Evolutionary conservation across 2,113 vertebrate species (phyloP), one percentile per base, ranked within the genome.

Genomic region (Acanthochromis polyacanthus): DNA sequence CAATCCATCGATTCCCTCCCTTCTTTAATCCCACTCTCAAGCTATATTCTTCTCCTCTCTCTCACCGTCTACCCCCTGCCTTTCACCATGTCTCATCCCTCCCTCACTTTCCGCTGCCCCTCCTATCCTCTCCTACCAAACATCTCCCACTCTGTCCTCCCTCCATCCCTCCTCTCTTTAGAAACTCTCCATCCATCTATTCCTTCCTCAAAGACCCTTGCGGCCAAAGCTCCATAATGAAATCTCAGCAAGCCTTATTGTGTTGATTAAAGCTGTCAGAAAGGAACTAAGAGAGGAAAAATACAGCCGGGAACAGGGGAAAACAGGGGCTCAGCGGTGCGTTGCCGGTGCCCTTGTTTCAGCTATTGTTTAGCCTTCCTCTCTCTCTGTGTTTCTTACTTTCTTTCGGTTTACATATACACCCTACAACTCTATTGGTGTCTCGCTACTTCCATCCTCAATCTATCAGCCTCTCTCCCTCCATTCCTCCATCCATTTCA

Each of bases 231-330:
- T 63, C 89, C 72, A 79, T 91, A 90, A 90, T 87, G 86, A 90
- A 91, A 93, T 91, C 90, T 82, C 88, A 83, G 87, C 82, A 71
- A 85, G 85, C 85, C 78, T 89, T 75, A 90, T 90, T 85, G 87
- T 86, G 89, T 89, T 92, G 91, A 93, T 93, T 91, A 92, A 90
- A 91, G 73, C 88, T 90, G 90, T 91, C 90, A 89, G 87, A 89
- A 83, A 79, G 78, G 87, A 91, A 83, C 80, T 72, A 85, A 84
- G 80, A 82, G 79, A 71, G 71, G 83, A 66, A 82, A 89, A 85
- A 92, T 88, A 91, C 68, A 55, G 82, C 58, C 17, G 1, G 85
- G 45, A 86, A 82, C 78, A 23, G 60, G 84, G 87, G 85, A 74
- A 71, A 88, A 89, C 85, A 75, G 78, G 58, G 67, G 68, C 67